A percentile compares a stretch with the other conserved stretches of the same genome.
phyloP scores from a whole-genome alignment of 2,888 invertebrate species.

The Rotaria socialis region DNA sequence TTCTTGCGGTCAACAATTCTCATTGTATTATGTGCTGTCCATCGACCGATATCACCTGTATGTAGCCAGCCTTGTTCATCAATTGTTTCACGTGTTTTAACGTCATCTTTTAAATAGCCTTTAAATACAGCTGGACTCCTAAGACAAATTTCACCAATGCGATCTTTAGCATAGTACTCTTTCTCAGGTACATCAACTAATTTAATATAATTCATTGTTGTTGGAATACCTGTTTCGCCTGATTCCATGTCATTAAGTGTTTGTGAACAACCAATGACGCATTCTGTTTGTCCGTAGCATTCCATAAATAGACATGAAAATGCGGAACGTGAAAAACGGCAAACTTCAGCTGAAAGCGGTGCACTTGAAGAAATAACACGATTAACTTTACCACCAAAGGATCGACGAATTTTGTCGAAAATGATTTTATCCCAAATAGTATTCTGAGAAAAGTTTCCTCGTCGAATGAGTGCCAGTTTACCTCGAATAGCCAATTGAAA shows the following conservation, averaged over 20 bases:
- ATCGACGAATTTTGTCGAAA: constrained; percentile 83
- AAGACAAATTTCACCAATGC: constrained; percentile 70
- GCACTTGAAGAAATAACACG: constrained; percentile 91
- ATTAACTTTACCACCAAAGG: constrained; percentile 82
- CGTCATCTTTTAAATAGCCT: constrained; percentile 87
- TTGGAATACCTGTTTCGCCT: constrained; percentile 87
- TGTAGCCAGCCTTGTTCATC: constrained; percentile 45
- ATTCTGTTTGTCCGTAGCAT: constrained; percentile 62
- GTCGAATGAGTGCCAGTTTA: constrained; percentile 72
- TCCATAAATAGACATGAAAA: constrained; percentile 56
- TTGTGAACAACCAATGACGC: constrained; percentile 48
- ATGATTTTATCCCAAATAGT: constrained; percentile 87
- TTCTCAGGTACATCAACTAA: constrained; percentile 94
- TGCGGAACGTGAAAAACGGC: constrained; percentile 55
- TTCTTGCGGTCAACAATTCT: constrained; percentile 46
- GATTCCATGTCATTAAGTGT: constrained; percentile 49
- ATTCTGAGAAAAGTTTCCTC: constrained; percentile 79
- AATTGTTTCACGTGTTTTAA: constrained; percentile 77
- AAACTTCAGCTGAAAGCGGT: constrained; percentile 81
- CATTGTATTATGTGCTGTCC: constrained; percentile 35
- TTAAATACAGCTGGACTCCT: constrained; percentile 88
- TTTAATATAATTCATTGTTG: constrained; percentile 88
- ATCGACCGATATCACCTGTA: constrained; percentile 44
- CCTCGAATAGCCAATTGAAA: constrained; percentile 82
- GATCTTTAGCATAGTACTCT: constrained; percentile 64